These are phyloP conservation scores for Drosophila multiciliata DNA, from an alignment of 2,888 invertebrate species.

Conservation along the genomic window DNA sequence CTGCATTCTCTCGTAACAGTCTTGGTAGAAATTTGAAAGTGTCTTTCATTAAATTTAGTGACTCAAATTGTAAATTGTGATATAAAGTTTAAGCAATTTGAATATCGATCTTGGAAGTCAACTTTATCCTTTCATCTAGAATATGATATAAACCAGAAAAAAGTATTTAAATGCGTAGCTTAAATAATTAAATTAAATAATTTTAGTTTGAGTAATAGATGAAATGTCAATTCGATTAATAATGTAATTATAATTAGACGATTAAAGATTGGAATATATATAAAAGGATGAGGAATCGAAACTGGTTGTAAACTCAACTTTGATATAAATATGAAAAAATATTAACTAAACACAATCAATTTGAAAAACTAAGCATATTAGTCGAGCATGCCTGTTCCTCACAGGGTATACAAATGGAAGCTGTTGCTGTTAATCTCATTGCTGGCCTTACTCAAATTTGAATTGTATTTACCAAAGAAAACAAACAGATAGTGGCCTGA, in stretches of 20 bases:
- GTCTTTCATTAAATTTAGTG: neutral
- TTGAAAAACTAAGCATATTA: neutral
- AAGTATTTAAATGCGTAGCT: neutral
- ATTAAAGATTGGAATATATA: neutral
- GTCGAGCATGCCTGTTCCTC: neutral
- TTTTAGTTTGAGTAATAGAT: neutral
- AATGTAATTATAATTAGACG: neutral
- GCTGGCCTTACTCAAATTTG: slow-evolving; percentile 2
- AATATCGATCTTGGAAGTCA: neutral
- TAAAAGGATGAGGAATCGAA: neutral
- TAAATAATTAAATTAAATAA: neutral
- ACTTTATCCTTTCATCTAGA: neutral
- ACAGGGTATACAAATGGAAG: slow-evolving; percentile 21
- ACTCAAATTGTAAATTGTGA: too few species aligned
- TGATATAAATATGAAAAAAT: neutral
- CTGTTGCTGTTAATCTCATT: slow-evolving; percentile 21
- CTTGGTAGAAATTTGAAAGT: neutral
- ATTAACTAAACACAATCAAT: neutral
- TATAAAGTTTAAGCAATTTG: too few species aligned
- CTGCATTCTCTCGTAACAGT: neutral
- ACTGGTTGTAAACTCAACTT: neutral
- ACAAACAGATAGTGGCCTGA: slow-evolving; percentile 53
- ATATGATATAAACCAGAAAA: neutral
- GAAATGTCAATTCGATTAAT: neutral
- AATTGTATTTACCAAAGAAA: slow-evolving; percentile 54